A percentile compares a stretch with the other conserved stretches of the same genome.
Evolutionary conservation across 2,113 vertebrate species (phyloP).

Genomic region (human (Homo sapiens)): DNA sequence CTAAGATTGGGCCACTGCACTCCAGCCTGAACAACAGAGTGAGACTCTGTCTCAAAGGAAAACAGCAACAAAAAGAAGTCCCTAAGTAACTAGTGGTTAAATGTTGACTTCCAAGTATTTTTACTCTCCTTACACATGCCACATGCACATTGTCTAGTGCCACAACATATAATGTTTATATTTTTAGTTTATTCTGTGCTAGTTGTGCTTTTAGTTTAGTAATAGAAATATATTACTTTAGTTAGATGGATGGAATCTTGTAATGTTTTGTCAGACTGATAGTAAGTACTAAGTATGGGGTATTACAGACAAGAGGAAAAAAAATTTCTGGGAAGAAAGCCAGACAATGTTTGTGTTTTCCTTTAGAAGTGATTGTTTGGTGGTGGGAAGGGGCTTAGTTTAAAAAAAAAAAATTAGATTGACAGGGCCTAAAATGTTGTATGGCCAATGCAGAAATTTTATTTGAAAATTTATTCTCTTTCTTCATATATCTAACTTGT

Average conservation of each 20-base stretch:
- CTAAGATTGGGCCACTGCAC: too few species aligned
- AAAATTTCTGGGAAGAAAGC: conserved; percentile 51
- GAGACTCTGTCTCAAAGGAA: too few species aligned
- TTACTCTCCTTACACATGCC: not conserved
- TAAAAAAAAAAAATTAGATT: not conserved
- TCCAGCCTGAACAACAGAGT: too few species aligned
- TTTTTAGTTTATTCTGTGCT: conserved; percentile 1
- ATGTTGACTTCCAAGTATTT: not conserved
- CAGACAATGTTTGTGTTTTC: conserved; percentile 55
- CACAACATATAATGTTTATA: not conserved
- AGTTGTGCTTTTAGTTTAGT: conserved; percentile 38
- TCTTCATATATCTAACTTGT: conserved; percentile 17
- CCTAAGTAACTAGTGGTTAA: conserved; percentile 37
- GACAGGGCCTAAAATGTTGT: not conserved
- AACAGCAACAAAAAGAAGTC: not conserved
- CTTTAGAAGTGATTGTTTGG: conserved; percentile 52
- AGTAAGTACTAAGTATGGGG: not conserved
- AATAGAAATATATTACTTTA: not conserved
- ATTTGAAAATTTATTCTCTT: conserved; percentile 50
- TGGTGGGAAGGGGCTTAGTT: conserved; percentile 36
- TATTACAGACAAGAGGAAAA: conserved; percentile 28
- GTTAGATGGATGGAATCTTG: not conserved
- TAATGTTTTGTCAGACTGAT: conserved; percentile 35
- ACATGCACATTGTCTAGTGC: not conserved
- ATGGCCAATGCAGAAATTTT: not conserved